Evolutionary conservation across 2,113 vertebrate species (phyloP).

Genomic region (Anthoscopus minutus): DNA sequence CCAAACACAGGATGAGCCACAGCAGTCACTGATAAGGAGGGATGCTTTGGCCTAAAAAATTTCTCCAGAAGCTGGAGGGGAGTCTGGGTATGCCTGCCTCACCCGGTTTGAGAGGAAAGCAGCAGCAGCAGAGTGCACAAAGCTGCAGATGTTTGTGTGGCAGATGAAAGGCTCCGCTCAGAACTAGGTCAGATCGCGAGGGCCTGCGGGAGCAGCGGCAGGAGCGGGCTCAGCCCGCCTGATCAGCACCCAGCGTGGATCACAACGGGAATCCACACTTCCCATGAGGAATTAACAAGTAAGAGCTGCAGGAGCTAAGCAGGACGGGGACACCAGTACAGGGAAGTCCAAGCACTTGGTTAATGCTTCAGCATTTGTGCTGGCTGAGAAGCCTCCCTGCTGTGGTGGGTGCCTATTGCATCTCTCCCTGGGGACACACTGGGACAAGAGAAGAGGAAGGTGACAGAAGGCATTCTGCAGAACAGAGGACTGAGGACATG

Average conservation of each 20-base stretch:
- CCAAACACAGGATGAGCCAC: background rate
- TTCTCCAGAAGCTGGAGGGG: background rate
- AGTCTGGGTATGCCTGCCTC: background rate
- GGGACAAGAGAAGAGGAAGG: background rate
- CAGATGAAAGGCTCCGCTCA: background rate
- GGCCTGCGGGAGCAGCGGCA: rapidly evolving
- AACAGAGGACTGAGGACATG: rapidly evolving
- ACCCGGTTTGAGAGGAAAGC: background rate
- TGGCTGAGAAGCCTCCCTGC: background rate
- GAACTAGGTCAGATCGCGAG: background rate
- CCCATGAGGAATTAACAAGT: background rate
- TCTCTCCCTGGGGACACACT: rapidly evolving
- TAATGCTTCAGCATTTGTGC: background rate
- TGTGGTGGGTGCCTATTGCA: background rate
- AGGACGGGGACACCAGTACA: background rate
- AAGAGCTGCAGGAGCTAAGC: background rate
- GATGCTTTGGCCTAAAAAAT: background rate
- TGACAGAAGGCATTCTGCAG: background rate
- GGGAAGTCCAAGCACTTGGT: background rate
- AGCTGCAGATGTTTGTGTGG: background rate
- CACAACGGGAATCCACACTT: background rate
- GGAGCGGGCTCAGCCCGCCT: background rate
- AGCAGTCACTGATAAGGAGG: rapidly evolving
- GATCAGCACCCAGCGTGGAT: background rate
- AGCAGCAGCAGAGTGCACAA: background rate